phyloP scores from a whole-genome alignment of 2,888 invertebrate species.

The Microdon myrmicae region DNA sequence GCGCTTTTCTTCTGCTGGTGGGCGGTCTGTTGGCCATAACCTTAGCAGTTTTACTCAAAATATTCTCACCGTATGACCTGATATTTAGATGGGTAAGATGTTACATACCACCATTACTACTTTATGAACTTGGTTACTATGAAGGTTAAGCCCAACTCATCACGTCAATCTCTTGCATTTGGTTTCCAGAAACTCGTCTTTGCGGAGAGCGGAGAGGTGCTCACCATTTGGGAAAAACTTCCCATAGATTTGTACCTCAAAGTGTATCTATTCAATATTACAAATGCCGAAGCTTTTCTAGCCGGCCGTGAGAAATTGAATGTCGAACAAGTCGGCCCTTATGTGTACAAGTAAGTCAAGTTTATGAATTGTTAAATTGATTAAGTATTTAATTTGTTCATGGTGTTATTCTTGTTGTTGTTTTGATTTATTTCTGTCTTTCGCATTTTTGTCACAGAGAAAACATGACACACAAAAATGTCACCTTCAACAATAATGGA shows the following conservation, averaged over 20 bases:
- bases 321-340: slow-evolving; percentile 84
- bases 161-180: slow-evolving; percentile 18
- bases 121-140: slow-evolving; percentile 4
- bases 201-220: slow-evolving; percentile 81
- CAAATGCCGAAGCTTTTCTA: slow-evolving; percentile 82
- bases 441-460: slow-evolving; percentile 70
- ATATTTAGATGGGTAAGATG: slow-evolving; percentile 77
- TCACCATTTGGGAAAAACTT: slow-evolving; percentile 83
- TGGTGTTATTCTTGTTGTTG: neutral
- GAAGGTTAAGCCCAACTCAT: slow-evolving; percentile 2
- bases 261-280: slow-evolving; percentile 85
- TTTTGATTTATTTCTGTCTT: slow-evolving; percentile 14
- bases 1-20: slow-evolving; percentile 76
- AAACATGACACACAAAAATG: slow-evolving; percentile 74
- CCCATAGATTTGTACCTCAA: slow-evolving; percentile 81
- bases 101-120: neutral
- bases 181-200: slow-evolving; percentile 76
- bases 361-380: neutral
- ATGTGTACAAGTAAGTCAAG: slow-evolving; percentile 82
- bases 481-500: slow-evolving; percentile 79
- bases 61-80: slow-evolving; percentile 78
- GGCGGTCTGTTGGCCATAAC: slow-evolving; percentile 75
- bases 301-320: slow-evolving; percentile 77
- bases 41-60: slow-evolving; percentile 74
- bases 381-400: neutral